Conservation (phyloP, 2,797 vertebrate species). For the Gobionotothen gibberifrons region DNA sequence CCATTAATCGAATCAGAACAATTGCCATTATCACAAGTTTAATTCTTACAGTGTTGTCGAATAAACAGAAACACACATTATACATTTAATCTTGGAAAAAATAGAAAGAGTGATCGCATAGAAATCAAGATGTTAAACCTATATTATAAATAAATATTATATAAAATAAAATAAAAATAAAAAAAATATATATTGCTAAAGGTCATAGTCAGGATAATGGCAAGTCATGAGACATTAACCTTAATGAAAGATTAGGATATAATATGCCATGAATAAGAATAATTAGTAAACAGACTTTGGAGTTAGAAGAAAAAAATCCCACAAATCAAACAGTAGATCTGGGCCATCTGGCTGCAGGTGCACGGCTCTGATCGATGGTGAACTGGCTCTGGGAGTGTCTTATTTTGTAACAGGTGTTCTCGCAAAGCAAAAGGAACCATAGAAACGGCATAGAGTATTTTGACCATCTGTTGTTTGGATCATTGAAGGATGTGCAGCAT, state of each 20-base stretch:
- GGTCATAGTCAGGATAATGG: not conserved
- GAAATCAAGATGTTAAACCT: not conserved
- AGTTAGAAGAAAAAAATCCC: not conserved
- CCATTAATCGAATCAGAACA: not conserved
- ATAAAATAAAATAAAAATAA: no score
- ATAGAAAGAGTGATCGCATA: not conserved
- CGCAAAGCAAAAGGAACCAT: slow-evolving; percentile 19
- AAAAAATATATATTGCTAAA: no score
- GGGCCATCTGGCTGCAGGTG: slow-evolving; percentile 41
- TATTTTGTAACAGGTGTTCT: slow-evolving; percentile 31
- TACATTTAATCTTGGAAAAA: not conserved
- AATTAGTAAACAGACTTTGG: not conserved
- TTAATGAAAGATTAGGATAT: not conserved
- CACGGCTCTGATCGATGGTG: slow-evolving; percentile 2
- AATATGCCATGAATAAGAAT: not conserved
- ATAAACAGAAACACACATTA: not conserved
- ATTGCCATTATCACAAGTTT: not conserved
- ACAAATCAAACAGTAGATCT: slow-evolving; percentile 3
- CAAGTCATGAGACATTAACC: not conserved
- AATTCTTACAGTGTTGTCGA: not conserved
- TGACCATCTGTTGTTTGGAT: slow-evolving; percentile 10
- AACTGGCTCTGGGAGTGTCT: slow-evolving; percentile 1
- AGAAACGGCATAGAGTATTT: slow-evolving; percentile 24
- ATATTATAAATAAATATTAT: no score
- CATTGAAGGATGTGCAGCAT: not conserved